These are phyloP conservation scores for Drosophila sturtevanti DNA, from an alignment of 1,140 invertebrate genomes.

Conservation along the genomic window DNA sequence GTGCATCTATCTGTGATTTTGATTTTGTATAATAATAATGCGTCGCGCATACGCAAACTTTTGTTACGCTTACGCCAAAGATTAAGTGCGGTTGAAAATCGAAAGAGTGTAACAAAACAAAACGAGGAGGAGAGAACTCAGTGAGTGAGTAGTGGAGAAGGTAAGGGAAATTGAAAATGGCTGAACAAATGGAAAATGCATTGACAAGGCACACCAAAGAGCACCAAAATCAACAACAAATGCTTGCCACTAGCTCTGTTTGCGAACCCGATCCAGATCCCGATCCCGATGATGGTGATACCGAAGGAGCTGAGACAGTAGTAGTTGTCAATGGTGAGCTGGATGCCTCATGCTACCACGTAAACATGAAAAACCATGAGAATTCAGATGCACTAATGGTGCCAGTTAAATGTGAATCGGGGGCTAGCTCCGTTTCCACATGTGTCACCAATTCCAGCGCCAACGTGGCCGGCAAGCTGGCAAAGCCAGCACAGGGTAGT, in stretches of 20 bases:
- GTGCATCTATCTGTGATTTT: slow-evolving; percentile 70
- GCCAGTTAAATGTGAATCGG: slow-evolving; percentile 50
- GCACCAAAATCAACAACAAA: slow-evolving; percentile 23
- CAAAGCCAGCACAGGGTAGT: slow-evolving; percentile 36
- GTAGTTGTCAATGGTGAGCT: slow-evolving; percentile 60
- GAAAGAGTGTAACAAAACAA: slow-evolving; percentile 31
- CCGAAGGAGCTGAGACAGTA: slow-evolving; percentile 1
- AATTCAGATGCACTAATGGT: slow-evolving; percentile 50
- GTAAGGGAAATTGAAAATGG: slow-evolving; percentile 39
- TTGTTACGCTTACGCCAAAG: slow-evolving; percentile 65
- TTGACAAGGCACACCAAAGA: slow-evolving; percentile 54
- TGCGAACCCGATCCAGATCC: slow-evolving; percentile 30
- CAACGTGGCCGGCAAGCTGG: slow-evolving; percentile 32
- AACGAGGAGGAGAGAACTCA: slow-evolving; percentile 15
- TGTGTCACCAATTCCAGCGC: slow-evolving; percentile 1
- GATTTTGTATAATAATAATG: slow-evolving; percentile 75
- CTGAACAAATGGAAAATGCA: slow-evolving; percentile 64
- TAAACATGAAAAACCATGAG: slow-evolving; percentile 68
- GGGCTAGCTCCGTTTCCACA: slow-evolving; percentile 42
- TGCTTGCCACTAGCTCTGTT: slow-evolving; percentile 22
- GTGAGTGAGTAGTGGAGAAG: background rate
- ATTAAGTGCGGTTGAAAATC: slow-evolving; percentile 46
- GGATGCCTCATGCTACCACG: slow-evolving; percentile 66
- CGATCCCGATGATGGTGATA: slow-evolving; percentile 15
- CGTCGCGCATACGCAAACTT: slow-evolving; percentile 77